A percentile compares a stretch with the other conserved stretches of the same genome.
phyloP scores from a whole-genome alignment of 2,113 vertebrate species.

The Coregonus clupeaformis region DNA sequence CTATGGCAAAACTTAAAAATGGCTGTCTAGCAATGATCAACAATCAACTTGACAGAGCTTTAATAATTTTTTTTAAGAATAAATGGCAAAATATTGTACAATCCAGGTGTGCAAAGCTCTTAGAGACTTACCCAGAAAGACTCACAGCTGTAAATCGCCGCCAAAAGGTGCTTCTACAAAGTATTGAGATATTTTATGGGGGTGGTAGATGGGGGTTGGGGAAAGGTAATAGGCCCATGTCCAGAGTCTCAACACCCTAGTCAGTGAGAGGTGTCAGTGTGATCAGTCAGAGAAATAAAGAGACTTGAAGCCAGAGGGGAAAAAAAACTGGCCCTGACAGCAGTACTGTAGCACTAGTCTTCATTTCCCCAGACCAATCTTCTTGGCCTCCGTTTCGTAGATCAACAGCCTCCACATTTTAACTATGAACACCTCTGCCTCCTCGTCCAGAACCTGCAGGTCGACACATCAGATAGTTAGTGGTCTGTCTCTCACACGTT shows the following conservation, averaged over 20 bases:
- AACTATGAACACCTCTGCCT: constrained; percentile 99
- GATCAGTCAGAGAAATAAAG: constrained; percentile 18
- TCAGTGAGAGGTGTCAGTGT: constrained; percentile 24
- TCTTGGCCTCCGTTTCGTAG: constrained; percentile 99
- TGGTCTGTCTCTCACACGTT: too few relatives aligned
- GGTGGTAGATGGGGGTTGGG: constrained; percentile 2
- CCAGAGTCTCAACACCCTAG: constrained; percentile 30
- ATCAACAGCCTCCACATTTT: constrained; percentile 99
- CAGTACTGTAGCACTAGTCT: constrained; percentile 46
- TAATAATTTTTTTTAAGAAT: too few relatives aligned
- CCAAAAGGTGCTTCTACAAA: too few relatives aligned
- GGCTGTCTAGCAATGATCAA: too few relatives aligned
- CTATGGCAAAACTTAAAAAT: too few relatives aligned
- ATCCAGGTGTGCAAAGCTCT: too few relatives aligned
- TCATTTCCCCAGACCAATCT: constrained; percentile 97
- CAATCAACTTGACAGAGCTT: too few relatives aligned
- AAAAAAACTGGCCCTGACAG: not conserved
- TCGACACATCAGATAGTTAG: not conserved
- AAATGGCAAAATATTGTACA: too few relatives aligned
- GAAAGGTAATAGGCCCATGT: constrained; percentile 28
- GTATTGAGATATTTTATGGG: too few relatives aligned
- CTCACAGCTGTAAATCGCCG: too few relatives aligned
- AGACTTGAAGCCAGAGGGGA: constrained; percentile 20
- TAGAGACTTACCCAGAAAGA: too few relatives aligned
- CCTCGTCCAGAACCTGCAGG: constrained; percentile 94